These are phyloP conservation scores for Gymnogyps californianus DNA, from an alignment of 2,113 vertebrate species.

Conservation along the genomic window DNA sequence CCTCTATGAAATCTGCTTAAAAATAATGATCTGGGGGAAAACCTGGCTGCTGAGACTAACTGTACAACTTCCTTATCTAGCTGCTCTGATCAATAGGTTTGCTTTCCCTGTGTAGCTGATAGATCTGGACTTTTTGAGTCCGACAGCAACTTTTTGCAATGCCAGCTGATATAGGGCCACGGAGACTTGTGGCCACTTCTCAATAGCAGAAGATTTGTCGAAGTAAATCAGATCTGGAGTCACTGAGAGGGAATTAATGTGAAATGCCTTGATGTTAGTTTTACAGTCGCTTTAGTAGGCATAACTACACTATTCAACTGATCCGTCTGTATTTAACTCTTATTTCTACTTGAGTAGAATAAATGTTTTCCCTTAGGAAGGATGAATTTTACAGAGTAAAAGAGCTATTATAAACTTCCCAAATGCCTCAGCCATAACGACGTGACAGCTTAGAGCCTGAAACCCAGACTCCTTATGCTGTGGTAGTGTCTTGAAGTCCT, in stretches of 20 bases:
- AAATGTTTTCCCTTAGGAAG: background rate
- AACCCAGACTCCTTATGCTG: background rate
- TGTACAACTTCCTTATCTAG: background rate
- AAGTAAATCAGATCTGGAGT: background rate
- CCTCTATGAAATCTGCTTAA: background rate
- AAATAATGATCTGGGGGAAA: background rate
- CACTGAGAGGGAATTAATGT: background rate
- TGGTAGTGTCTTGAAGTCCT: background rate
- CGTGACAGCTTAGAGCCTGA: background rate
- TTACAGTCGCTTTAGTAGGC: background rate
- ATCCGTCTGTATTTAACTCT: background rate
- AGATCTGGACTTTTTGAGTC: background rate
- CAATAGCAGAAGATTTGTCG: background rate
- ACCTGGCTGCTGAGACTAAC: background rate
- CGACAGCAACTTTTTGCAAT: background rate
- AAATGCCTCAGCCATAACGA: background rate
- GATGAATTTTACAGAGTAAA: background rate
- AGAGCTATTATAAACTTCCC: background rate
- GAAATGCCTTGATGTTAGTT: background rate
- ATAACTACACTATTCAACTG: background rate
- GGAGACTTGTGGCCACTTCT: background rate
- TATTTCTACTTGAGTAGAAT: background rate
- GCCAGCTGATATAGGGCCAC: background rate
- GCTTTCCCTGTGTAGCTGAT: background rate
- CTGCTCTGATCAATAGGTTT: background rate